Evolutionary conservation across 2,888 invertebrate genomes (phyloP).

Genomic region (Subacronicta megacephala): DNA sequence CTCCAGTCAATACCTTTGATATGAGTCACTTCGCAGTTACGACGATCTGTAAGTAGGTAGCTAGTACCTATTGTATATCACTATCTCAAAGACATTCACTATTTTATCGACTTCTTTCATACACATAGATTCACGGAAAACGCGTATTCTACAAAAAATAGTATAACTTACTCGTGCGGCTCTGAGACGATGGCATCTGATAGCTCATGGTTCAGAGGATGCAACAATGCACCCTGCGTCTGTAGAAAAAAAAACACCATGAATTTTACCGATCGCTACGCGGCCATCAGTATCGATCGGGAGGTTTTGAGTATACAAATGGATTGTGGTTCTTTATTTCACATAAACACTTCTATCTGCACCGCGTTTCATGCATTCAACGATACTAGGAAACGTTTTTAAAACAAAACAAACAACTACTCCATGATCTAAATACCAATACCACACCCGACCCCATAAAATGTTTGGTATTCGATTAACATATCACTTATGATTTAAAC

Average conservation of each 20-base stretch:
- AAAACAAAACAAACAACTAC: constrained; percentile 84
- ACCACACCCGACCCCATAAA: constrained; percentile 76
- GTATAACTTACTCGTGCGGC: constrained; percentile 95
- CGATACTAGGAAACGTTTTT: constrained; percentile 63
- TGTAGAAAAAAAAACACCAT: constrained; percentile 77
- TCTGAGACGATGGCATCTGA: constrained; percentile 94
- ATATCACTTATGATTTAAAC: constrained; percentile 13
- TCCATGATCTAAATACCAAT: constrained; percentile 85
- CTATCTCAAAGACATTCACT: constrained; percentile 31
- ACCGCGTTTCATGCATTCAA: constrained; percentile 63
- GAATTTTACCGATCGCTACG: constrained; percentile 63
- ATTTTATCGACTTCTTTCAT: constrained; percentile 8
- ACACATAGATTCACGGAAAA: constrained; percentile 11
- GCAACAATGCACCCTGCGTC: constrained; percentile 91
- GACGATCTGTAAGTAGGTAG: constrained; percentile 38
- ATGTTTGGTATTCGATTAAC: constrained; percentile 62
- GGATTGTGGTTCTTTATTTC: constrained; percentile 32
- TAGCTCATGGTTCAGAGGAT: constrained; percentile 95
- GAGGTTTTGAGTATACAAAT: constrained; percentile 40
- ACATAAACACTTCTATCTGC: constrained; percentile 63
- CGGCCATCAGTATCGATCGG: constrained; percentile 71
- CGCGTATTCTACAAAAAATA: constrained; percentile 1
- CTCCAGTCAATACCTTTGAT: constrained; percentile 57
- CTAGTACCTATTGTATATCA: constrained; percentile 28
- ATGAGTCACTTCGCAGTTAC: constrained; percentile 70